These are phyloP conservation scores for Napeogenes inachia DNA, from an alignment of 2,888 invertebrate species.

Conservation along the genomic window DNA sequence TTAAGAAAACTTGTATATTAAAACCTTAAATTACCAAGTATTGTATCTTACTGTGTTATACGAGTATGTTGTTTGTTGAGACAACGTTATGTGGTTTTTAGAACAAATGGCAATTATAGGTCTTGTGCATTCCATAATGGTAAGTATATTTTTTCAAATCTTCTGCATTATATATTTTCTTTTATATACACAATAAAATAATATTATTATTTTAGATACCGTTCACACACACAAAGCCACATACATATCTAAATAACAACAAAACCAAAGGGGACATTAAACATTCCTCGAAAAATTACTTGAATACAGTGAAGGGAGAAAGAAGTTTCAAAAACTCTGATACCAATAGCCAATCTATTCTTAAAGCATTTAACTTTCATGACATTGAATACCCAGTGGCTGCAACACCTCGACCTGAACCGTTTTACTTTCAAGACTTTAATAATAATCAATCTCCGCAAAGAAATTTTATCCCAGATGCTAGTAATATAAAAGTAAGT, in stretches of 20 bases:
- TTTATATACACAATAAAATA: neutral
- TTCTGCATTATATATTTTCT: neutral
- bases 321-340: neutral
- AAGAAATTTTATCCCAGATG: constrained; percentile 1
- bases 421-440: constrained; percentile 21
- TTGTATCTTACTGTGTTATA: neutral
- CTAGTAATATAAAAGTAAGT: constrained; percentile 13
- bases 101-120: neutral
- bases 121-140: neutral
- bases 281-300: neutral
- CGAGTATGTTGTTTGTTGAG: neutral
- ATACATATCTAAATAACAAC: neutral
- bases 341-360: constrained; percentile 22
- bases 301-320: neutral
- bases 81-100: neutral
- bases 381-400: constrained; percentile 43
- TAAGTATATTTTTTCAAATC: neutral
- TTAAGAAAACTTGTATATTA: neutral
- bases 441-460: constrained; percentile 9
- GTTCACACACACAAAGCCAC: neutral
- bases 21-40: constrained; percentile 3
- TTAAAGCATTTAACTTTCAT: constrained; percentile 44
- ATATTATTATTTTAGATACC: neutral
- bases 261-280: neutral
- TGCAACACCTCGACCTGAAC: constrained; percentile 13